Base-by-base conservation (phyloP, 2,113 vertebrate species). In the Leiothrix lutea region DNA sequence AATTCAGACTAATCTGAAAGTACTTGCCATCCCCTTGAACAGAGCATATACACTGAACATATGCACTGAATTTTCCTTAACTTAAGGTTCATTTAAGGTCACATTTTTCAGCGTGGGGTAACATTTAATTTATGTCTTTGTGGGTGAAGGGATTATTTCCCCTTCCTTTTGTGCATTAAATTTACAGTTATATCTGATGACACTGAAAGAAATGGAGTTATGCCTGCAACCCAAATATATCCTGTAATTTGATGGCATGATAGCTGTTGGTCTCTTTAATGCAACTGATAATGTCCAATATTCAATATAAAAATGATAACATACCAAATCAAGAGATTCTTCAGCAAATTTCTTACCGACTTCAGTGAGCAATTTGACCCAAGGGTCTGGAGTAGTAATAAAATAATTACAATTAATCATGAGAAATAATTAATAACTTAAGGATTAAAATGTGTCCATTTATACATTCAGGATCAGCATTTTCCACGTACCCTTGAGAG, bases 341-440 rank as follows among this genome's bases (percentile, higher is more conserved):
- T 78, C 94, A 84, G 80, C 80, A 94, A 93, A 92, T 86, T 94
- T 94, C 90, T 81, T 67, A 79, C 72, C 0, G 4, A 71, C 69
- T 88, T 93, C 65, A 61, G 36, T 38, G n/a, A 61, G 53, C 48
- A 44, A 81, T 83, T 95, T 94, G 92, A 96, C 93, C 94, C 90
- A 93, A 92, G 92, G 82, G 83, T 92, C 92, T 79, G 65, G 16
- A 94, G 65, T 35, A 84, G 82, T 74, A 95, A 94, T 90, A 96
- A 95, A 97, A 95, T 90, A 95, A 96, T 93, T 88, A 92, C 70
- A 92, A 95, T 97, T 96, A 97, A 95, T 96, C 60, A 95, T 64
- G 65, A 88, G 56, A 65, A 93, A 90, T 90, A 96, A 95, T 95
- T 96, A 96, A 92, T 81, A 93, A 92, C n/a, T 45, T 92, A 74